Percentiles rank a stretch among this genome's conserved stretches.
Evolutionary conservation across 2,888 invertebrate genomes (phyloP).

Genomic region (Pristionchus entomophagus): DNA sequence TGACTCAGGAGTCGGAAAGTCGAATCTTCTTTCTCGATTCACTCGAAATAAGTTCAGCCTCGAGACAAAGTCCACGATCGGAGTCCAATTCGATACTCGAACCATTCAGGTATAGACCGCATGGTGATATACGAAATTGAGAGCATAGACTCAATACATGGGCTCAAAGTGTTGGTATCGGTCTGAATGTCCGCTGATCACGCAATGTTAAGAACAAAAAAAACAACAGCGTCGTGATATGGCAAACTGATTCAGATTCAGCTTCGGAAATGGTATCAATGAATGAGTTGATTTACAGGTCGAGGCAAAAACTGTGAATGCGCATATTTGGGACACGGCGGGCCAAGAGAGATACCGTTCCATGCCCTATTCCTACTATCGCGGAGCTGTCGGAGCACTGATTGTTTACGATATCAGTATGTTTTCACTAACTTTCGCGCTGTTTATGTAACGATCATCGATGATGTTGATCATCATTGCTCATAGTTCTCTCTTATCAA

Average conservation of each 20-base stretch:
- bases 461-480: neutral
- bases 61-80: slow-evolving; percentile 99
- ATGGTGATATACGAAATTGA: too few species aligned
- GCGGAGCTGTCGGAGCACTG: slow-evolving; percentile 98
- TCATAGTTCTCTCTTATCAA: too few species aligned
- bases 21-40: slow-evolving; percentile 98
- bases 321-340: slow-evolving; percentile 99
- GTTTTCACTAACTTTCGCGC: neutral
- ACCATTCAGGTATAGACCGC: slow-evolving; percentile 90
- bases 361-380: slow-evolving; percentile 95
- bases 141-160: too few species aligned
- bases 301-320: slow-evolving; percentile 99
- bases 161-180: too few species aligned
- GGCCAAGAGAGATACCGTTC: slow-evolving; percentile 97
- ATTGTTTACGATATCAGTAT: slow-evolving; percentile 97
- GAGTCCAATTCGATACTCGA: slow-evolving; percentile 99
- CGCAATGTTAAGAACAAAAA: too few species aligned
- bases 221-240: too few species aligned
- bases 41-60: slow-evolving; percentile 99
- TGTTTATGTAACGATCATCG: neutral
- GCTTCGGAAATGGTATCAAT: neutral
- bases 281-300: slow-evolving; percentile 81
- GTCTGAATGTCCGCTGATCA: too few species aligned
- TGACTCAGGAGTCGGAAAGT: slow-evolving; percentile 99
- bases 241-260: too few species aligned